Percentiles rank a stretch among this genome's conserved stretches.
These are phyloP conservation scores for Temnothorax rugatulus DNA, from an alignment of 2,888 invertebrate genomes.

Conservation along the genomic window DNA sequence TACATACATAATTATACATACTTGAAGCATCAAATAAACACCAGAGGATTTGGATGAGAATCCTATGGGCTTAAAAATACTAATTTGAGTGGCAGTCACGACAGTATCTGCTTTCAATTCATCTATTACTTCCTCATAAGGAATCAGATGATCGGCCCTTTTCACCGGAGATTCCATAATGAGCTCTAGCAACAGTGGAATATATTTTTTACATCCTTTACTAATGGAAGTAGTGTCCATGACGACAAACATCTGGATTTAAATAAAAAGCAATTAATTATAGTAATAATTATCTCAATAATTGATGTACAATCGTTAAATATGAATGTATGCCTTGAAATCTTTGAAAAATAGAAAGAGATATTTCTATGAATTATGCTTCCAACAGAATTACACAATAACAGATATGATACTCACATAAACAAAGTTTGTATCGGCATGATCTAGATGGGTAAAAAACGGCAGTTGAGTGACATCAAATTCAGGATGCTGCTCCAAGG, in stretches of 20 bases:
- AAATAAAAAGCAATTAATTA: slow-evolving; percentile 16
- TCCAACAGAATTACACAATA: neutral
- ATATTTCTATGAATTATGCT: slow-evolving; percentile 5
- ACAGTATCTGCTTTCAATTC: slow-evolving; percentile 93
- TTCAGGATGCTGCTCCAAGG: slow-evolving; percentile 86
- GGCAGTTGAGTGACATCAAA: slow-evolving; percentile 90
- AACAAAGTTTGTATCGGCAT: slow-evolving; percentile 94
- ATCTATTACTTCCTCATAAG: slow-evolving; percentile 92
- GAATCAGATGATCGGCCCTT: slow-evolving; percentile 87
- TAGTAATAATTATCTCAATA: neutral
- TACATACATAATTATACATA: slow-evolving; percentile 84
- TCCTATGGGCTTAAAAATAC: slow-evolving; percentile 88
- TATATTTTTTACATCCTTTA: slow-evolving; percentile 89
- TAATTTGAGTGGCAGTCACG: slow-evolving; percentile 88
- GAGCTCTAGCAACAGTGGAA: slow-evolving; percentile 92
- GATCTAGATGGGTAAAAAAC: slow-evolving; percentile 92
- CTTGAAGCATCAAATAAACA: slow-evolving; percentile 89
- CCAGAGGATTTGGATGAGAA: slow-evolving; percentile 92
- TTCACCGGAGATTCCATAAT: slow-evolving; percentile 92
- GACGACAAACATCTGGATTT: slow-evolving; percentile 90
- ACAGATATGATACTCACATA: slow-evolving; percentile 89
- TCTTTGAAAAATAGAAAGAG: neutral
- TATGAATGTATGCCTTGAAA: neutral
- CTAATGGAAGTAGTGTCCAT: slow-evolving; percentile 90
- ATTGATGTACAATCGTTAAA: neutral